Evolutionary conservation across 2,797 vertebrate genomes (phyloP).

Genomic region (Crenichthys baileyi): DNA sequence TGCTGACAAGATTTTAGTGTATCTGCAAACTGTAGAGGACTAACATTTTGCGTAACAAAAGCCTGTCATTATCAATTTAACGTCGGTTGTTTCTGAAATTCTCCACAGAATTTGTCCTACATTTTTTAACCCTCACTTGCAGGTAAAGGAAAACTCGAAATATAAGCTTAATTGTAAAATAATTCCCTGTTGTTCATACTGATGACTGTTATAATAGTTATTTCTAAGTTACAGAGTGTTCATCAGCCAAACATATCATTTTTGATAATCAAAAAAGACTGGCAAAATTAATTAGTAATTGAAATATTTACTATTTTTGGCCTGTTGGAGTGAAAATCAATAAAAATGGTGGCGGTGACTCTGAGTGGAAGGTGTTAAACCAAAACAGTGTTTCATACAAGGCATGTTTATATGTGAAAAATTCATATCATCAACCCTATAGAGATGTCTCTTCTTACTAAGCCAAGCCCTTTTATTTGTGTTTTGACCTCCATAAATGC

Average conservation of each 20-base stretch:
- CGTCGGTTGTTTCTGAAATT: constrained; percentile 4
- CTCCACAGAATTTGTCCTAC: neutral
- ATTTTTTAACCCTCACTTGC: neutral
- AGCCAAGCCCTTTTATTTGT: constrained; percentile 37
- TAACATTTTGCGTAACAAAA: neutral
- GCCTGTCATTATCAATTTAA: constrained; percentile 10
- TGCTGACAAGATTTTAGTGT: constrained; percentile 36
- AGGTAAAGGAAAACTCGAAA: neutral
- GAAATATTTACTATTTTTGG: neutral
- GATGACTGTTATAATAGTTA: neutral
- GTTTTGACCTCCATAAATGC: constrained; percentile 59
- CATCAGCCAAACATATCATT: neutral
- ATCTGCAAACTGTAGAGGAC: constrained; percentile 15
- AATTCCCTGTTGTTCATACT: neutral
- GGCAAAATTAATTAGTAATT: neutral
- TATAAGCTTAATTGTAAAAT: neutral
- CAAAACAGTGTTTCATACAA: neutral
- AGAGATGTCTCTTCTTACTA: constrained; percentile 37
- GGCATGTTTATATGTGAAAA: constrained; percentile 8
- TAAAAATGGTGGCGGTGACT: neutral
- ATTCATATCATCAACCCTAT: constrained; percentile 46
- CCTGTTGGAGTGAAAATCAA: neutral
- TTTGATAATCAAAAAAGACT: neutral
- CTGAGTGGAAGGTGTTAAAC: constrained; percentile 21
- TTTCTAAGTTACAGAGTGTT: neutral